A percentile compares a stretch with the other conserved stretches of the same genome.
These are phyloP conservation scores for Atlantisia rogersi DNA, from an alignment of 2,113 vertebrate genomes.

Conservation along the genomic window DNA sequence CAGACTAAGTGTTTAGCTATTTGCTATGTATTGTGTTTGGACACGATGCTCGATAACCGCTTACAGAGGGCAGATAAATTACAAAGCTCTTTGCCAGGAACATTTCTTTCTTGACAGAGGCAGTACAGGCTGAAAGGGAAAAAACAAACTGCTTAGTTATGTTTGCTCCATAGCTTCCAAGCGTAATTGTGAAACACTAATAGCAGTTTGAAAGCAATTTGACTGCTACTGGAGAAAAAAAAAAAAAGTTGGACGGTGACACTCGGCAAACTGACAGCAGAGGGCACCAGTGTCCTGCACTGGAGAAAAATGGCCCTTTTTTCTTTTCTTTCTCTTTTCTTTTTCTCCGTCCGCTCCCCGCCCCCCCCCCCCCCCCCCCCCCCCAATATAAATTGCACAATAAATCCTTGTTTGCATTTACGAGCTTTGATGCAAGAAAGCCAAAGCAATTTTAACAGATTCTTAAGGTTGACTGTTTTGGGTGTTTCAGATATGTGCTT, in stretches of 20 bases:
- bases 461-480: neutral
- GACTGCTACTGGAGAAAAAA: neutral
- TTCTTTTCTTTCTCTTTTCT: neutral
- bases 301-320: neutral
- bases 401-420: conserved; percentile 6
- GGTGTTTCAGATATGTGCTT: neutral
- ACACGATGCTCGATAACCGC: fast-evolving
- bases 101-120: neutral
- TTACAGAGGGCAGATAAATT: neutral
- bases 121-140: neutral
- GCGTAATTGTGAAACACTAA: neutral
- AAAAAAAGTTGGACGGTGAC: neutral
- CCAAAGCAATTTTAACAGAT: neutral
- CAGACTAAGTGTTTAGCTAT: fast-evolving
- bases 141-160: neutral
- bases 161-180: neutral
- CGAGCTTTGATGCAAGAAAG: conserved; percentile 12
- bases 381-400: neutral
- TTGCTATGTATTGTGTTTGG: neutral
- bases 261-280: conserved; percentile 68
- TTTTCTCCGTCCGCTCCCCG: too few species aligned
- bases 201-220: neutral
- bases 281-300: conserved; percentile 70
- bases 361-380: too few species aligned
- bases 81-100: neutral